Evolutionary conservation across 2,797 vertebrate genomes (phyloP).

Genomic region (Otus scops): DNA sequence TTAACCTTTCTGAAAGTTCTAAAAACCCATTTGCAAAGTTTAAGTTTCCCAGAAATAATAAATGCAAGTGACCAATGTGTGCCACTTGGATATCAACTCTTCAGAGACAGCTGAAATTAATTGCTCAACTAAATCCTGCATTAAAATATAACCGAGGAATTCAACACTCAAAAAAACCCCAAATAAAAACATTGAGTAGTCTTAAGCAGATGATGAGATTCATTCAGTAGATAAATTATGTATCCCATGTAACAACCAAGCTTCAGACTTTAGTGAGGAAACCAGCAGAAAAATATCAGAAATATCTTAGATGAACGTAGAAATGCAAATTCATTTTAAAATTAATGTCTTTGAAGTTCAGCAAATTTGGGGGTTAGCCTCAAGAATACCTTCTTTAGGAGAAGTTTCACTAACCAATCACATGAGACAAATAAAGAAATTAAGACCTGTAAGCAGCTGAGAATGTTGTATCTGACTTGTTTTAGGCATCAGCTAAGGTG

Average conservation of each 20-base stretch:
- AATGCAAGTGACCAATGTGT: background rate
- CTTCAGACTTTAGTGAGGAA: background rate
- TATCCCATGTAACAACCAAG: background rate
- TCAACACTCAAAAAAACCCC: background rate
- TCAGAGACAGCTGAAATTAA: background rate
- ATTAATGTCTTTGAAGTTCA: background rate
- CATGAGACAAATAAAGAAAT: background rate
- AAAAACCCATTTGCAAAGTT: background rate
- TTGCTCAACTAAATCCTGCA: background rate
- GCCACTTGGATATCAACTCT: rapidly evolving
- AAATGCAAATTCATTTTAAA: background rate
- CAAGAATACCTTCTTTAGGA: background rate
- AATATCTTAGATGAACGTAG: background rate
- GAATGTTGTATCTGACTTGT: background rate
- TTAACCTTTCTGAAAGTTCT: background rate
- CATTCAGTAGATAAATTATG: background rate
- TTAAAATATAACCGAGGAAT: background rate
- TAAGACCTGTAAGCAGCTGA: background rate
- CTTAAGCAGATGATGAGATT: background rate
- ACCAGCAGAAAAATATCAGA: background rate
- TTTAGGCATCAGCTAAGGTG: background rate
- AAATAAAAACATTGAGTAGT: background rate
- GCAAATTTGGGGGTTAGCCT: background rate
- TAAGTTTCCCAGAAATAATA: background rate
- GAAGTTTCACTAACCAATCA: background rate